These are phyloP conservation scores for Petrocephalus schoutedeni DNA, from an alignment of 2,797 vertebrate genomes.

Conservation along the genomic window DNA sequence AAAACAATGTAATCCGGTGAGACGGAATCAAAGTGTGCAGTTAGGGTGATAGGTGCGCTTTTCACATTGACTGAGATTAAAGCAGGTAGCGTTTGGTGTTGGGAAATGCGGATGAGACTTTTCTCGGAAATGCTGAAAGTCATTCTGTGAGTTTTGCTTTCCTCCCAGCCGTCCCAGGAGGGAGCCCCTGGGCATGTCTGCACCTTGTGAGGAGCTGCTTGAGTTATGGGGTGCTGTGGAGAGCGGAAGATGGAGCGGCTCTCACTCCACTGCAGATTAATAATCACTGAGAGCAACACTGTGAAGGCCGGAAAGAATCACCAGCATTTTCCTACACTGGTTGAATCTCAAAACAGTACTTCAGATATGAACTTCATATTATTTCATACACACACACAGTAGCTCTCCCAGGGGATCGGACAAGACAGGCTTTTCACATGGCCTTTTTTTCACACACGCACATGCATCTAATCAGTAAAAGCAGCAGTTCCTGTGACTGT, in stretches of 20 bases:
- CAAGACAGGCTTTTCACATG: background rate
- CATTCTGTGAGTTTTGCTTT: slow-evolving; percentile 39
- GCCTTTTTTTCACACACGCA: background rate
- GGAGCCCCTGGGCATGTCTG: slow-evolving; percentile 52
- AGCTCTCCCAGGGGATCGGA: background rate
- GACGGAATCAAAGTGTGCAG: background rate
- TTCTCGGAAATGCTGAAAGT: slow-evolving; percentile 35
- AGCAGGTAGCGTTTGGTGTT: background rate
- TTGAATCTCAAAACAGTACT: background rate
- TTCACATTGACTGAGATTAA: slow-evolving; percentile 3
- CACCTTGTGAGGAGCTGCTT: slow-evolving; percentile 54
- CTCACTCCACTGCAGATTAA: background rate
- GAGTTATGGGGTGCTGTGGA: slow-evolving; percentile 52
- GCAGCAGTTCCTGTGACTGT: background rate
- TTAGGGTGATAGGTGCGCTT: background rate
- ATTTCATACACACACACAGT: background rate
- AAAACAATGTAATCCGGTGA: background rate
- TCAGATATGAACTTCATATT: background rate
- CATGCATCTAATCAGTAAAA: background rate
- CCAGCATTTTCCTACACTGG: background rate
- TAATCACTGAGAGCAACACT: background rate
- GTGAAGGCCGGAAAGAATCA: background rate
- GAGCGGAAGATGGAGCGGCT: slow-evolving; percentile 22
- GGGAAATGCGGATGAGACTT: slow-evolving; percentile 39
- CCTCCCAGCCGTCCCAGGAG: slow-evolving; percentile 53